These are phyloP conservation scores for Sterrhoptilus dennistouni DNA, from an alignment of 2,113 vertebrate genomes.

Conservation along the genomic window DNA sequence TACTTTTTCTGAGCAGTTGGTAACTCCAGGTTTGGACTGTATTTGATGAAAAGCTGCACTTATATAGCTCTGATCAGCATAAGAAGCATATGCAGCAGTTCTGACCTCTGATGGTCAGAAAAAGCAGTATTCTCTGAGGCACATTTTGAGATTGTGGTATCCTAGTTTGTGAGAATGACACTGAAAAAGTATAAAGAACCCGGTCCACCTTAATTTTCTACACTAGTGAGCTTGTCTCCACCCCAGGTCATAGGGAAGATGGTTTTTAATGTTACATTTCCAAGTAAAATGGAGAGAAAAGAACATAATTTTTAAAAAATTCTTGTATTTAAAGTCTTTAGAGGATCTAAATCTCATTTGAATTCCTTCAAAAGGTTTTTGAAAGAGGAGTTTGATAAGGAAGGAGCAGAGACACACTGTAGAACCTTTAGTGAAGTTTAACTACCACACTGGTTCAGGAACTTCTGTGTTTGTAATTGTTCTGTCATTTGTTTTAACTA, in stretches of 20 bases:
- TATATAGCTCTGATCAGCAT: fast-evolving
- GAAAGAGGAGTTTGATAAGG: neutral
- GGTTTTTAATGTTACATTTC: neutral
- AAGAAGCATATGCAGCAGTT: neutral
- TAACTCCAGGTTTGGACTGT: neutral
- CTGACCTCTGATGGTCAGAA: conserved; percentile 47
- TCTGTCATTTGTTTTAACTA: neutral
- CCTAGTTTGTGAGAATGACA: neutral
- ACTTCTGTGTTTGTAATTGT: neutral
- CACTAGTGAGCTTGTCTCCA: neutral
- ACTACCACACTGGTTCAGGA: neutral
- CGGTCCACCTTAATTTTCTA: neutral
- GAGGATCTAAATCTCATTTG: neutral
- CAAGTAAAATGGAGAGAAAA: neutral
- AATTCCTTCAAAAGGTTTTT: neutral
- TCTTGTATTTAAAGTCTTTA: neutral
- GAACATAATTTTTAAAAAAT: fast-evolving
- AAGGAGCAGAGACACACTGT: neutral
- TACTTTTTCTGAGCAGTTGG: neutral
- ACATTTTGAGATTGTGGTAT: neutral
- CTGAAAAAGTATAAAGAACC: neutral
- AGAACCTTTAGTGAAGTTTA: neutral
- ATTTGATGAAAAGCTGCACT: neutral
- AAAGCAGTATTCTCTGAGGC: neutral
- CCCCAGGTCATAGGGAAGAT: neutral